Evolutionary conservation across 2,888 invertebrate species (phyloP), one percentile per base, ranked within the genome.

Genomic region (Andrena camellia): DNA sequence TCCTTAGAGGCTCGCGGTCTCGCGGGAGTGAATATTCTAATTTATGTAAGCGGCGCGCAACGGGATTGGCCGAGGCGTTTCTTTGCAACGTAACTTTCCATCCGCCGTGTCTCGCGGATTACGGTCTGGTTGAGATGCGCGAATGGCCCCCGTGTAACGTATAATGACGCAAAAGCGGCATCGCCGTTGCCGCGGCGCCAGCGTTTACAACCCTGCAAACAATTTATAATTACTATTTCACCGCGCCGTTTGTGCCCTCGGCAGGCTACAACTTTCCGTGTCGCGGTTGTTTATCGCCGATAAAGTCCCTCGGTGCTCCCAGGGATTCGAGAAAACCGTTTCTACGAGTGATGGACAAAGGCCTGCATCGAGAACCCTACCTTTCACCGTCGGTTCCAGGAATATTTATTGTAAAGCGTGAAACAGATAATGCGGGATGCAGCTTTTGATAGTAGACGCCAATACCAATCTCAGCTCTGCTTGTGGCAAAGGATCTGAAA

Each of bases 181-280:
- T 81, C 73, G 33, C 52, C 59, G 69, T 71, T 57, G 57, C 48
- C 17, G 29, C 69, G 70, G 82, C 78, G 81, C 73, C 76, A 68
- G 54, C 81, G 68, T 78, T 82, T 54, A 35, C 66, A 52, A 26
- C 75, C 66, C 23, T 26, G 66, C 66, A 68, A 84, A 84, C 52
- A 84, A 73, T 79, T 60, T 76, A 60, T 75, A 75, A 83, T 83
- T 76, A 83, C 79, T 54, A 75, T 82, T 82, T 84, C 78, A 73
- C 67, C 74, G 35, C 29, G 10, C 67, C 42, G 62, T 60, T 68
- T 35, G 54, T 52, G 71, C 64, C 42, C 62, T 52, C 33, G 23
- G 23, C 57, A 50, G 50, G 62, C 57, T 13, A 62, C 10, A 10
- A 8, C 10, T 23, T 57, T 57, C 72, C 63, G 78, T 64, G 72